phyloP scores from a whole-genome alignment of 1,140 invertebrate genomes.

The Hyles euphorbiae region DNA sequence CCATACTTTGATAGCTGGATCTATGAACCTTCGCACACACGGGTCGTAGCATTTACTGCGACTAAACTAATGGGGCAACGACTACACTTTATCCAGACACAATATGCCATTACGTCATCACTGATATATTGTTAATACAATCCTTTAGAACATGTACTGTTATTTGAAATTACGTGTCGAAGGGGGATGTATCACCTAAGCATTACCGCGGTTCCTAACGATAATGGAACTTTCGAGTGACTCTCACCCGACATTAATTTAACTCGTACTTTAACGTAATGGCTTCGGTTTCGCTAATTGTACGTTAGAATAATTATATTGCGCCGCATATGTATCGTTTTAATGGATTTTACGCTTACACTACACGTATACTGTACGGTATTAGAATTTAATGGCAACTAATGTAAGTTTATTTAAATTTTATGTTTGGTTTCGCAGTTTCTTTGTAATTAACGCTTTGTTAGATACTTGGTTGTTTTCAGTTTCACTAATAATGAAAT shows the following conservation, averaged over 20 bases:
- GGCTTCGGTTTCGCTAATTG: slow-evolving; percentile 71
- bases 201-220: slow-evolving; percentile 55
- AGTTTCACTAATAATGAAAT: no score
- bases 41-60: no score
- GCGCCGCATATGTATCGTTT: slow-evolving; percentile 56
- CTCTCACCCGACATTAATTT: slow-evolving; percentile 67
- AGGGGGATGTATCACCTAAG: slow-evolving; percentile 31
- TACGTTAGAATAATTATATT: slow-evolving; percentile 68
- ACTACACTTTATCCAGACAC: no score
- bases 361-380: slow-evolving; percentile 12
- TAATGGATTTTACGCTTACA: slow-evolving; percentile 57
- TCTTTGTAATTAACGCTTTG: no score
- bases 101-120: no score
- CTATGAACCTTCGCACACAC: no score
- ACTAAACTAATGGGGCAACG: no score
- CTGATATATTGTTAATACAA: no score
- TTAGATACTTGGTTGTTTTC: no score
- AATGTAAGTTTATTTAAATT: no score
- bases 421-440: background rate
- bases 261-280: slow-evolving; percentile 67
- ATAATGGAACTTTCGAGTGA: slow-evolving; percentile 71
- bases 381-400: slow-evolving; percentile 4
- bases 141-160: no score
- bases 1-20: no score
- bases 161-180: slow-evolving; percentile 4